Base-by-base conservation (phyloP, 1,140 invertebrate genomes). In the Formica selysi region DNA sequence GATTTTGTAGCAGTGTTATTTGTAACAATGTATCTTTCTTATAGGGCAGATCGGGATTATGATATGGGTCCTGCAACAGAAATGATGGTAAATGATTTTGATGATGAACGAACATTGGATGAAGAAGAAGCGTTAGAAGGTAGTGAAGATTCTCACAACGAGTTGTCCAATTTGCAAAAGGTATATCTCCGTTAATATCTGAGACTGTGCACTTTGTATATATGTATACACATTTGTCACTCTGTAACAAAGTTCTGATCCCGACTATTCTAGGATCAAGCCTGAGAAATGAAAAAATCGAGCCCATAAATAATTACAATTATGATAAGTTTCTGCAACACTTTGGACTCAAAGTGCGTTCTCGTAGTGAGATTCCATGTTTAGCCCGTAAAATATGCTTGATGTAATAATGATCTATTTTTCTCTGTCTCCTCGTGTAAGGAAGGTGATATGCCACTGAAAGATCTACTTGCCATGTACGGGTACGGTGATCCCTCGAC, bases 111-210 rank as follows among this genome's bases (percentile, higher is more conserved):
- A 93, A 99, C 98, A 65, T 93, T 99, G 92, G 98, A 99, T 94
- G 98, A 99, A 96, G 98, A 99, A 96, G 99, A 99, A 96, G 98
- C 98, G 48, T 95, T 99, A 93, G 98, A 98, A 92, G 97, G 97
- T 87, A 96, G 97, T 90, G 98, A 98, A 95, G 98, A 98, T 94
- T 97, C 98, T 51, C 96, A 97, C 91, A 97, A 97, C 92, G 98
- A 99, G 95, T 96, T 99, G 65, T 97, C 97, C 89, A 98, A 98
- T 93, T 96, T 99, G 68, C 97, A 98, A 93, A 97, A 97, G 93
- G 98, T 98, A 95, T 83, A 86, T 85, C 29, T 44, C 41, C 41
- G 44, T 7, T 51, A 10, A 3, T 73, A 51, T 86, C n/a, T 36
- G 22, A 80, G 44, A 29, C 16, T 78, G 61, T 57, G 70, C 73